Base-by-base conservation (phyloP, 1,140 invertebrate genomes). In the Panagrolaimus sp. region DNA sequence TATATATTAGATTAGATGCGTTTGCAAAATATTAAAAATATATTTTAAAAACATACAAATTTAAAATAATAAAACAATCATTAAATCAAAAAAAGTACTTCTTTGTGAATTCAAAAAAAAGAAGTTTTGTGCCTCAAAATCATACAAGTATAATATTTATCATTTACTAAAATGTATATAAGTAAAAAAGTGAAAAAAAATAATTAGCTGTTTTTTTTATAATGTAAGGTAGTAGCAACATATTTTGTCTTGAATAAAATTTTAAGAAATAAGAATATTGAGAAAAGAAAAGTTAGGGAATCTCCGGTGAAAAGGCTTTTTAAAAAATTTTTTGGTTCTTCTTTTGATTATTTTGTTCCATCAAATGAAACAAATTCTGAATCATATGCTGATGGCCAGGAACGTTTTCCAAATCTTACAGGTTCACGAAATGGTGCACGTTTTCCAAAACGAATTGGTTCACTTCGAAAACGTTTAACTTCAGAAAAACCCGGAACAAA, bases 371-470 rank as follows among this genome's bases (percentile, higher is more conserved):
- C 23, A 44, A 47, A 42, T 71, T 42, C 68, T 57, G 14, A 20
- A 31, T 62, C 23, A 23, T 57, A 25, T 27, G 43, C 27, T 23
- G 23, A 20, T 38, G 31, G 31, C 31, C 31, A 38, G 2, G 70
- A 42, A 13, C 72, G 45, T 46, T 74, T 68, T 16, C 74, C 70
- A 61, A 76, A 65, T 45, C 66, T 46, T 25, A 75, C 25, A 16
- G 72, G 74, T 46, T 72, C 71, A 43, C 71, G 46, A 23, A 46
- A 66, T 23, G 5, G 13, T 7, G 46, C 63, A 3, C 75, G 63
- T 45, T 79, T 79, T 31, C 78, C 78, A 57, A 79, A 79, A 27
- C 78, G 78, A 38, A 79, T 70, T 5, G 78, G 78, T 63, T 80
- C 78, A 38, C 74, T 67, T 9, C 76, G 67, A 44, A 79, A 73